Conservation (phyloP, 2,113 vertebrate species). For the Phocoena phocoena region DNA sequence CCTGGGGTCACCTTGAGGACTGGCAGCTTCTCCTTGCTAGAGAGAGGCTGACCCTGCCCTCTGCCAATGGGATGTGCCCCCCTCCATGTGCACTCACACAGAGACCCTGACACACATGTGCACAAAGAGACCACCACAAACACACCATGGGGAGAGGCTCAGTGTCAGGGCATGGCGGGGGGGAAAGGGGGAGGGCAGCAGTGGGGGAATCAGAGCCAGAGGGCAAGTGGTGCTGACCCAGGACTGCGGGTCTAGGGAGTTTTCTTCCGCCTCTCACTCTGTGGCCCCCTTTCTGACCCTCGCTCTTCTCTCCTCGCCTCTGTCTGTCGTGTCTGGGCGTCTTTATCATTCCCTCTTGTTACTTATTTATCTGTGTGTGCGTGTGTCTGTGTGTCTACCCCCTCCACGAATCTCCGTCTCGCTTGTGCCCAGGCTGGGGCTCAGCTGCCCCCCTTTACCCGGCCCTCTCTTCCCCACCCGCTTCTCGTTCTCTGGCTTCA, state of each 20-base stretch:
- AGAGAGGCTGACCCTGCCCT: background rate
- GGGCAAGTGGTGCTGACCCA: background rate
- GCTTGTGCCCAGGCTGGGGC: background rate
- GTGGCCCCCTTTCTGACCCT: background rate
- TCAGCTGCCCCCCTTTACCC: background rate
- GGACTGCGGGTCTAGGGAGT: background rate
- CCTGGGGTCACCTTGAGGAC: background rate
- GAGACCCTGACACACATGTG: accelerated
- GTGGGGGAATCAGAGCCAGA: background rate
- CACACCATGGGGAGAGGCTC: too few relatives aligned
- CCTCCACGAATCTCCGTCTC: background rate
- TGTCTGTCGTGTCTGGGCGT: background rate
- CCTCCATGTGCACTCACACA: background rate
- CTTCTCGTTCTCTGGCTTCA: background rate
- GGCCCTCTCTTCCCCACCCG: background rate
- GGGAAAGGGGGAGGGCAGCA: too few relatives aligned
- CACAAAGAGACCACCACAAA: background rate
- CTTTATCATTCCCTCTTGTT: background rate
- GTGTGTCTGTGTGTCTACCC: background rate
- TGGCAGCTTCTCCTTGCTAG: background rate
- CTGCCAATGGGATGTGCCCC: background rate
- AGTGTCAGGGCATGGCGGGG: background rate
- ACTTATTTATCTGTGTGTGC: background rate
- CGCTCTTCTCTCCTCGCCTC: background rate
- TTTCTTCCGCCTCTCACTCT: background rate